Conservation (phyloP, 1,140 invertebrate genomes). For the Drosophila pallidifrons region DNA sequence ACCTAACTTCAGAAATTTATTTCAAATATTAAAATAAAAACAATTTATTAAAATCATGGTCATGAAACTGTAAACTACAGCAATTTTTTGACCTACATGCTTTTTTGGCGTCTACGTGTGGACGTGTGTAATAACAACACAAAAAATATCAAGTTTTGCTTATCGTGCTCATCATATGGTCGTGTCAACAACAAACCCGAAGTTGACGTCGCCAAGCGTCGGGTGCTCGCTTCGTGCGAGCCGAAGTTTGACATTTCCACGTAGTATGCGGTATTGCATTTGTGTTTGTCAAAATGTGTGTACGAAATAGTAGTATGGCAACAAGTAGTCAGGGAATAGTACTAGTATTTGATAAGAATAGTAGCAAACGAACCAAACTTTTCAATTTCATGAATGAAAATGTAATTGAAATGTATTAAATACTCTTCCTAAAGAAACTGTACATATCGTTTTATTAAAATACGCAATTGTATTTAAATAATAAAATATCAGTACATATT, state of each 20-base stretch:
- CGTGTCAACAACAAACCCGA: slow-evolving; percentile 47
- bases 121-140: slow-evolving; percentile 36
- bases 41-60: not conserved
- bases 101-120: not conserved
- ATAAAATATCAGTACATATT: not conserved
- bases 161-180: slow-evolving; percentile 49
- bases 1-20: not conserved
- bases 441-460: not conserved
- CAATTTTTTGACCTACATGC: slow-evolving; percentile 62
- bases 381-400: slow-evolving; percentile 62
- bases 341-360: slow-evolving; percentile 61
- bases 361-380: slow-evolving; percentile 42
- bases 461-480: not conserved
- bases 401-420: not conserved
- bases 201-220: slow-evolving; percentile 59
- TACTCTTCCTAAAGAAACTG: not conserved
- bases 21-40: not conserved
- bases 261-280: slow-evolving; percentile 53
- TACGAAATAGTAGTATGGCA: slow-evolving; percentile 59
- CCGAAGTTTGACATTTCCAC: slow-evolving; percentile 81
- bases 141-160: slow-evolving; percentile 48
- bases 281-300: slow-evolving; percentile 41
- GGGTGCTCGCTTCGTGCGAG: slow-evolving; percentile 38
- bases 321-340: slow-evolving; percentile 64
- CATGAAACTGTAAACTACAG: not conserved